These are phyloP conservation scores for Metacarcinus magister DNA, from an alignment of 2,888 invertebrate species.

Conservation along the genomic window DNA sequence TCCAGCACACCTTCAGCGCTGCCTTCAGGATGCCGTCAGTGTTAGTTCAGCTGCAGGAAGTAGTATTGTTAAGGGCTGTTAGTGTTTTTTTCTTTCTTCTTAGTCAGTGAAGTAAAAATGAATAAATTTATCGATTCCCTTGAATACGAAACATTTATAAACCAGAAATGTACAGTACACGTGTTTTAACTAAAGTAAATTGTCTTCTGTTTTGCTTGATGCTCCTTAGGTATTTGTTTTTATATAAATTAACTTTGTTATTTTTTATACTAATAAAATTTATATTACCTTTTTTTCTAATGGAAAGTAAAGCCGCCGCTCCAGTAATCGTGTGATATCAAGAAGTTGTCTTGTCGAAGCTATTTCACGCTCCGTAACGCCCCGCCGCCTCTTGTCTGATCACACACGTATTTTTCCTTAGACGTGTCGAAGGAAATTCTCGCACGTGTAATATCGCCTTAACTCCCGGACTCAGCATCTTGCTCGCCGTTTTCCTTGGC, in stretches of 20 bases:
- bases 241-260: too few species aligned
- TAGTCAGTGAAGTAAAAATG: too few species aligned
- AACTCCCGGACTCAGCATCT: background rate
- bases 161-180: too few species aligned
- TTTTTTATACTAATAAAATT: too few species aligned
- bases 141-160: too few species aligned
- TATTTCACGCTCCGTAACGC: background rate
- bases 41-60: background rate
- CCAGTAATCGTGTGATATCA: background rate
- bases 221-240: too few species aligned
- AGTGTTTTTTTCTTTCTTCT: background rate
- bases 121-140: too few species aligned
- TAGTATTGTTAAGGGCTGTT: background rate
- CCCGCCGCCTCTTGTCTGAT: background rate
- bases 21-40: background rate
- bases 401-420: background rate
- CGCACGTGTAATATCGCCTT: background rate
- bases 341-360: background rate
- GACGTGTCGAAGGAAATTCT: slow-evolving; percentile 31
- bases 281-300: too few species aligned
- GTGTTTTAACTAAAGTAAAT: too few species aligned
- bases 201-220: too few species aligned
- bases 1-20: background rate
- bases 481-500: background rate
- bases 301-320: too few species aligned